Percentiles rank a stretch among this genome's conserved stretches.
Evolutionary conservation across 2,797 vertebrate species (phyloP).

Genomic region (Myotis findleyi): DNA sequence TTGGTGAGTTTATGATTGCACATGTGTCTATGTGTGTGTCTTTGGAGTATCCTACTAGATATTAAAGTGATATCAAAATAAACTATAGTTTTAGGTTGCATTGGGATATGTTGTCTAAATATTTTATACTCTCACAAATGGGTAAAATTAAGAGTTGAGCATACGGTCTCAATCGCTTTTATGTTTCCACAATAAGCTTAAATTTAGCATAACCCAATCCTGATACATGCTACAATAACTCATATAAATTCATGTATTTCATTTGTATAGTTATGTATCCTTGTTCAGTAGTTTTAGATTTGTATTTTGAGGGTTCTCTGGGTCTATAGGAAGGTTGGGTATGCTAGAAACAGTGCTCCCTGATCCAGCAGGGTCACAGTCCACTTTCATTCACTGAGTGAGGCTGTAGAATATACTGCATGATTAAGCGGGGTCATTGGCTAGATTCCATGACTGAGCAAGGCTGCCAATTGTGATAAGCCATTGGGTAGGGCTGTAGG

Average conservation of each 20-base stretch:
- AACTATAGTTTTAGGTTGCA: background rate
- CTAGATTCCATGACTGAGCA: background rate
- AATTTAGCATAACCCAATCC: background rate
- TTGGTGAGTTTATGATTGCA: background rate
- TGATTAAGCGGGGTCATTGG: background rate
- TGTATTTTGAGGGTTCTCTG: constrained; percentile 7
- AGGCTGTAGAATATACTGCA: background rate
- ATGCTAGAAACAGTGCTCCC: background rate
- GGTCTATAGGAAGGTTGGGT: background rate
- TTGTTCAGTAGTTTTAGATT: background rate
- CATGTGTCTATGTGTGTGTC: background rate
- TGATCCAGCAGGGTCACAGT: background rate
- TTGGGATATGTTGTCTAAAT: background rate
- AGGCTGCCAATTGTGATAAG: background rate
- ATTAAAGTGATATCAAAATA: background rate
- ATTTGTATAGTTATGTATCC: background rate
- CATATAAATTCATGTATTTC: background rate
- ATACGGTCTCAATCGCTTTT: background rate
- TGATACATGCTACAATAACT: background rate
- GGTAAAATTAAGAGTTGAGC: background rate
- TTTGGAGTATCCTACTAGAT: background rate
- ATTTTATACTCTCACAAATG: background rate
- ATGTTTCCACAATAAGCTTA: background rate
- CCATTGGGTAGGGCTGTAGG: too few species aligned
- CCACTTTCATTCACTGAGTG: background rate